Conservation (phyloP, 2,797 vertebrate genomes). For the Limnodromus scolopaceus region DNA sequence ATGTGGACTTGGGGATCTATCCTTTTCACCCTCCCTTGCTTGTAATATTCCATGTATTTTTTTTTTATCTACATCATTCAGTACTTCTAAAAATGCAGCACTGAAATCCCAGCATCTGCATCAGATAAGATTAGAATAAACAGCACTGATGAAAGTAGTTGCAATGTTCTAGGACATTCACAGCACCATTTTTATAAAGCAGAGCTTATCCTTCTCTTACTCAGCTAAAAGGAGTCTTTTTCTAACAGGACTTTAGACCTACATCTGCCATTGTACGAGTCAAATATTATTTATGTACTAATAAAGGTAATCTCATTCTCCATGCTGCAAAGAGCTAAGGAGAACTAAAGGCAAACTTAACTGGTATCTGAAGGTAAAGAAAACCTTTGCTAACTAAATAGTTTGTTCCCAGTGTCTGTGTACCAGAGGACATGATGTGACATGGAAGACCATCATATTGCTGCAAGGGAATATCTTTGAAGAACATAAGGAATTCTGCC, state of each 20-base stretch:
- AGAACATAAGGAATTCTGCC: conserved; percentile 8
- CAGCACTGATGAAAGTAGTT: background rate
- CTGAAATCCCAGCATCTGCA: background rate
- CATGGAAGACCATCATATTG: background rate
- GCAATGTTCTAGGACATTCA: background rate
- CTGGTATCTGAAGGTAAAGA: background rate
- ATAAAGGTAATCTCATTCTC: background rate
- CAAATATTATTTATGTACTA: background rate
- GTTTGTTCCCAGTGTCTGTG: background rate
- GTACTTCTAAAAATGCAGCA: background rate
- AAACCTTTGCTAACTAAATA: background rate
- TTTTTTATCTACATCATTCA: background rate
- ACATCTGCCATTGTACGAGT: background rate
- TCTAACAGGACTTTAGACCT: background rate
- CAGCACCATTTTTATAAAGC: background rate
- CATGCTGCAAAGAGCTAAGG: background rate
- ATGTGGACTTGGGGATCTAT: background rate
- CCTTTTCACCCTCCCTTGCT: background rate
- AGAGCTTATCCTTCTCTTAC: background rate
- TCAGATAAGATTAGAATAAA: background rate
- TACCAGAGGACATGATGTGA: background rate
- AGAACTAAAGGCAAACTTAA: background rate
- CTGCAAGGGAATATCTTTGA: background rate
- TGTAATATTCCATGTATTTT: background rate
- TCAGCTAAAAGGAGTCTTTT: background rate